Base-by-base conservation (phyloP, 2,113 vertebrate genomes). In the Cacatua alba region DNA sequence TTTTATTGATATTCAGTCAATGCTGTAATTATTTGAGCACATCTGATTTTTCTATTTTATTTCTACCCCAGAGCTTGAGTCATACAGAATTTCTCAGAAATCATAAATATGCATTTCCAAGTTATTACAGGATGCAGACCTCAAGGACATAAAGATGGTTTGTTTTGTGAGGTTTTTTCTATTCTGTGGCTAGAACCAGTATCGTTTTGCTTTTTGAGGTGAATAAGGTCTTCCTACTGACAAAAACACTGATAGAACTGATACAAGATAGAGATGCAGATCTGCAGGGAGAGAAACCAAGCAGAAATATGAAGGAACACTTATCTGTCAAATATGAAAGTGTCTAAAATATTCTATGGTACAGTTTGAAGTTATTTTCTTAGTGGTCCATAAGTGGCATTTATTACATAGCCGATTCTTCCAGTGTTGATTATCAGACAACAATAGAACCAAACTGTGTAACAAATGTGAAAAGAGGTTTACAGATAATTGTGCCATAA, bases 41-140 rank as follows among this genome's bases (percentile, higher is more conserved):
- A 69, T 80, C 55, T 82, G 63, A 0, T 13, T 87, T 90, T 85
- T 60, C 69, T 60, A 1, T 67, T 86, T 82, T 63, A 83, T 88
- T 92, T 88, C 76, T 86, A 26, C 55, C 71, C 60, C 80, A 80
- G 41, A 92, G 79, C 44, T 46, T 93, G 76, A 94, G 80, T 93
- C 86, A 93, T 52, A 74, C 28, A 49, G n/a, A n/a, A 70, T 83
- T 94, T 97, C 88, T 86, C 86, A 91, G 91, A 95, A 97, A 77
- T 63, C 55, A 91, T 92, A 94, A 90, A 94, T 83, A 92, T 67
- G 20, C 55, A 94, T 92, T 90, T 84, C 49, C 13, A 59, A 90
- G 53, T 57, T 49, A 62, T 17, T 37, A 53, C 2, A 69, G 24
- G 64, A 82, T 76, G 87, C 52, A 60, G 29, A 80, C 55, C 44